Conservation (phyloP, 2,113 vertebrate genomes). For the Probosciger aterrimus region DNA sequence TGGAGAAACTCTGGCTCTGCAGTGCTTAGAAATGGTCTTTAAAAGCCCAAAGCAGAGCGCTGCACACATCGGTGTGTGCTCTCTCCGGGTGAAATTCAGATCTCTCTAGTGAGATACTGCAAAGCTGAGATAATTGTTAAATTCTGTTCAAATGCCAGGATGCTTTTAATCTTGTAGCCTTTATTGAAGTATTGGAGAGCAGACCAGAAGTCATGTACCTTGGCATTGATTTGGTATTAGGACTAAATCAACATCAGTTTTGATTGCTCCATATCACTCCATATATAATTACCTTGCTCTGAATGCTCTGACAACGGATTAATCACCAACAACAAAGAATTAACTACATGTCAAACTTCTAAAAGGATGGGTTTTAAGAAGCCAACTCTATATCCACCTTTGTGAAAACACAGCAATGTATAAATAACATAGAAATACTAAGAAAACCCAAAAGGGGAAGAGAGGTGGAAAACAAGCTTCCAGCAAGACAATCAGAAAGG, state of each 20-base stretch:
- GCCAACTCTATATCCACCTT: not conserved
- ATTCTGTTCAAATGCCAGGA: not conserved
- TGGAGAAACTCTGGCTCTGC: not conserved
- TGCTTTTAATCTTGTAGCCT: not conserved
- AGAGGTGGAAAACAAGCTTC: not conserved
- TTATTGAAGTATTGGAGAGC: not conserved
- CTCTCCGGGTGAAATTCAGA: not conserved
- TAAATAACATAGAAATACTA: not conserved
- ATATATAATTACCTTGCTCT: not conserved
- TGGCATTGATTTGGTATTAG: conserved; percentile 5
- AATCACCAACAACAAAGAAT: not conserved
- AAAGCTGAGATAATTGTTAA: not conserved
- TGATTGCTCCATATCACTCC: not conserved
- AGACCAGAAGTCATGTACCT: not conserved
- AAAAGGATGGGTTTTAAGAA: conserved; percentile 21
- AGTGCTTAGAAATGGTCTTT: not conserved
- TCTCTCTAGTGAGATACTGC: not conserved
- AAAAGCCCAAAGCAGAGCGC: not conserved
- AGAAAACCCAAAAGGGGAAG: not conserved
- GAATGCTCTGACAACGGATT: not conserved
- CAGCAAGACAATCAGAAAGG: not conserved
- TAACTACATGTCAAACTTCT: not conserved
- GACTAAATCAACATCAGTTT: not conserved
- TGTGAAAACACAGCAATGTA: conserved; percentile 2
- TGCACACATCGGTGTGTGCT: not conserved